A percentile compares a stretch with the other conserved stretches of the same genome.
These are phyloP conservation scores for Excalfactoria chinensis DNA, from an alignment of 2,113 vertebrate species.

Conservation along the genomic window DNA sequence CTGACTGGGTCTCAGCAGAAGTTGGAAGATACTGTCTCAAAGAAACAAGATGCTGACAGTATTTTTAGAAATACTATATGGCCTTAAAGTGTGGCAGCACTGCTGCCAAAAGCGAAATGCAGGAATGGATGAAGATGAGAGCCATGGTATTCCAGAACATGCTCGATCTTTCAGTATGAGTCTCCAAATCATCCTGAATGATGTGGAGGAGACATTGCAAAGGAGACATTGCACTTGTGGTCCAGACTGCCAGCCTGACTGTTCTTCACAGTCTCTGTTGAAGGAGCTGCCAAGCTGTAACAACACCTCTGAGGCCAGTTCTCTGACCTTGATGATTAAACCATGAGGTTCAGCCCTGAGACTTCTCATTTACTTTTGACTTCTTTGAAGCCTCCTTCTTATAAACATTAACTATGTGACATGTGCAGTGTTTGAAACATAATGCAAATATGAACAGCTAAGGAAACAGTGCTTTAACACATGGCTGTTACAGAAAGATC, in stretches of 20 bases:
- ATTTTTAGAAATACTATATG: neutral
- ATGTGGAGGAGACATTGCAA: no score
- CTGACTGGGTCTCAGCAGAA: accelerated
- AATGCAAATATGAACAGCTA: neutral
- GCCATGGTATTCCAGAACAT: neutral
- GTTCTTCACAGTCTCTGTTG: neutral
- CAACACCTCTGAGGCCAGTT: neutral
- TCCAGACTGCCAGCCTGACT: neutral
- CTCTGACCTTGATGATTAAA: neutral
- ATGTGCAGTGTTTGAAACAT: neutral
- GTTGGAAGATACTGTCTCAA: neutral
- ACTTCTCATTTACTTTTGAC: neutral
- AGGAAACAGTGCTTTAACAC: neutral
- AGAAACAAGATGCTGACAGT: neutral
- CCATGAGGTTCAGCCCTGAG: neutral
- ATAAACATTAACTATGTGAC: neutral
- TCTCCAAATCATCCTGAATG: neutral
- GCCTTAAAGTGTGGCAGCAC: neutral
- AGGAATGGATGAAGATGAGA: neutral
- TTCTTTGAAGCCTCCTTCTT: neutral
- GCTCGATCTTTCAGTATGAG: neutral
- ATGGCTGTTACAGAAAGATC: neutral
- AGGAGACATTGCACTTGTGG: no score
- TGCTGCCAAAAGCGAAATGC: neutral
- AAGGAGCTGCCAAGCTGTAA: neutral